Percentiles rank a stretch among this genome's conserved stretches.
Conservation (phyloP, 2,888 invertebrate genomes). For the Cryptocephalus primarius region DNA sequence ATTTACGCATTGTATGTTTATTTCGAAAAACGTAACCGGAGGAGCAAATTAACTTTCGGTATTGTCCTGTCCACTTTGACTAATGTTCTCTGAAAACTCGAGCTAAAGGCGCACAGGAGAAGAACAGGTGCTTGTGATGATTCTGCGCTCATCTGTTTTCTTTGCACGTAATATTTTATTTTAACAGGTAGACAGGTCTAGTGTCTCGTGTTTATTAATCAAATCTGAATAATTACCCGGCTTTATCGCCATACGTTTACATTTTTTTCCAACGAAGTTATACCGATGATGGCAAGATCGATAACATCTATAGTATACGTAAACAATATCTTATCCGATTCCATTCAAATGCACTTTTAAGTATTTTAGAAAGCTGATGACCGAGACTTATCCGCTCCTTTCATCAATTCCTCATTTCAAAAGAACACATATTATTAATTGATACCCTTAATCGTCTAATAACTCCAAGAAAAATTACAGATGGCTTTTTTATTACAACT, state of each 20-base stretch:
- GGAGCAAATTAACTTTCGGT: conserved; percentile 35
- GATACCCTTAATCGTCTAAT: too few species aligned
- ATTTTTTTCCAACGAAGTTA: background rate
- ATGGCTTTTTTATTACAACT: too few species aligned
- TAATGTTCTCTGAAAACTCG: conserved; percentile 21
- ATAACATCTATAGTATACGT: background rate
- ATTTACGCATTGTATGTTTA: conserved; percentile 21
- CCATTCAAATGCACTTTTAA: too few species aligned
- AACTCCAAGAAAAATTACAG: too few species aligned
- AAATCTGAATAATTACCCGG: background rate
- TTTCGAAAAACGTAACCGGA: conserved; percentile 17
- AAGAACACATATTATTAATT: too few species aligned
- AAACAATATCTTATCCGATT: too few species aligned
- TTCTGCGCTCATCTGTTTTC: conserved; percentile 16
- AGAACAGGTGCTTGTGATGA: conserved; percentile 25
- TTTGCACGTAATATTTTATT: conserved; percentile 5
- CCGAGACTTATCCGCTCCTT: too few species aligned
- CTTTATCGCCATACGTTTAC: background rate
- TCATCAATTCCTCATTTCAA: too few species aligned
- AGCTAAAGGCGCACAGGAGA: conserved; percentile 18
- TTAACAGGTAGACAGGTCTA: conserved; percentile 1
- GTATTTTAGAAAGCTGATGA: too few species aligned
- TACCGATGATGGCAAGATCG: background rate
- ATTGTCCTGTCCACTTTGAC: conserved; percentile 32
- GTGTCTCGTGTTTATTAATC: background rate